Base-by-base conservation (phyloP, 2,888 invertebrate genomes). In the Iphiclides podalirius region DNA sequence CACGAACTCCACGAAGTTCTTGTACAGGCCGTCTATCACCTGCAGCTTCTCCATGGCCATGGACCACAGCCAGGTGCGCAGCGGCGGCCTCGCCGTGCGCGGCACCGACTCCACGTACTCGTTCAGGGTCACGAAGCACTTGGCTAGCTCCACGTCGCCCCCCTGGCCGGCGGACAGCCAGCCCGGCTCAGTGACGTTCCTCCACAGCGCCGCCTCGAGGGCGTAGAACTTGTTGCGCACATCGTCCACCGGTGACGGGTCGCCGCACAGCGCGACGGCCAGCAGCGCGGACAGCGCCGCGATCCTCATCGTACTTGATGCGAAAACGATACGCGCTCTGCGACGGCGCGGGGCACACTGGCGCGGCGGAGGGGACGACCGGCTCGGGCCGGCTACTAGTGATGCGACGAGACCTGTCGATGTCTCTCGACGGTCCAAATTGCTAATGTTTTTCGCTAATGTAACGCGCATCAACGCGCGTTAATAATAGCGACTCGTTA, bases 1-100 rank as follows among this genome's bases (percentile, higher is more conserved):
- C 53, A 92, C 90, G 71, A 92, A 92, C 58, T 91, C 85, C 48
- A 92, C 78, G 70, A 93, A 95, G 37, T 90, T 90, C 54, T 90
- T 90, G 70, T 94, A 95, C 44, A 94, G 73, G 0, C 91, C 91
- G 54, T 93, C 91, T 20, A 95, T 85, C 12, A 90, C 78, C 37
- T 90, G 80, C 61, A 94, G 70, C 67, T 93, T 92, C 23, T 90
- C 85, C 51, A 91, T 86, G 1, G 92, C 84, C 46, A 90, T 83
- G 26, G 83, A 89, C 93, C 94, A 94, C 53, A 92, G 76, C 91
- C 93, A 94, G 4, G 91, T 68, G 16, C 69, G 60, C 16, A 82
- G 52, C 16, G 72, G 64, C 8, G 78, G 71, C 16, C 78, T 66
- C 41, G 71, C 72, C 20, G 71, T 53, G 45, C 60, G 60, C 41